phyloP scores from a whole-genome alignment of 2,888 invertebrate genomes.

The Pomacea canaliculata region DNA sequence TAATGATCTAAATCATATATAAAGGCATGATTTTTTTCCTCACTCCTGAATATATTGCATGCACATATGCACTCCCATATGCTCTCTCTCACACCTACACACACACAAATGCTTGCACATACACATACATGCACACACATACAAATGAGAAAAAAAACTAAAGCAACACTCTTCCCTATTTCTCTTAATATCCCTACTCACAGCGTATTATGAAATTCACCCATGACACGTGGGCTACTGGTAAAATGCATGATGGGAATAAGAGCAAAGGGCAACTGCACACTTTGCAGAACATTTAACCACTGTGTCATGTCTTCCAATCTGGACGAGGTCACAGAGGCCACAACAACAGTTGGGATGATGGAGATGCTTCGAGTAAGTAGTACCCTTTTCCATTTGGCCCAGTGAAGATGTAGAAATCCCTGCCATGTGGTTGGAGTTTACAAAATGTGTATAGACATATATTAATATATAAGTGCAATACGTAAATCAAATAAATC shows the following conservation, averaged over 20 bases:
- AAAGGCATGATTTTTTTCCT: too few relatives aligned
- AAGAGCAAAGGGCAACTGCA: constrained; percentile 88
- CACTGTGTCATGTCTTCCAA: constrained; percentile 85
- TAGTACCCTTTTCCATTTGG: constrained; percentile 87
- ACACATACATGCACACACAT: not conserved
- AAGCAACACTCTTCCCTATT: not conserved
- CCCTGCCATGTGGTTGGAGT: constrained; percentile 72
- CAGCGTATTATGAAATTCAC: constrained; percentile 83
- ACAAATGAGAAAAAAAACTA: not conserved
- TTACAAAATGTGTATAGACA: not conserved
- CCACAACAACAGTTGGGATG: constrained; percentile 72
- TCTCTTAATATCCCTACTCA: constrained; percentile 28
- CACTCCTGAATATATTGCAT: too few relatives aligned
- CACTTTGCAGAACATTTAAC: constrained; percentile 85
- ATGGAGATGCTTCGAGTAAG: constrained; percentile 87
- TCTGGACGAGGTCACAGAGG: constrained; percentile 73
- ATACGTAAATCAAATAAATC: too few relatives aligned
- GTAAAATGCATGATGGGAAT: constrained; percentile 89
- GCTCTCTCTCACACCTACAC: too few relatives aligned
- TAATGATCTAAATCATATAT: too few relatives aligned
- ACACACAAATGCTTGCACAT: too few relatives aligned
- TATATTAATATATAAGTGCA: not conserved
- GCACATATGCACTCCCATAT: too few relatives aligned
- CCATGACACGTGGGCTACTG: constrained; percentile 83
- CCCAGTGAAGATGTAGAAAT: constrained; percentile 86